Base-by-base conservation (phyloP, 2,797 vertebrate species). In the Chelon auratus region DNA sequence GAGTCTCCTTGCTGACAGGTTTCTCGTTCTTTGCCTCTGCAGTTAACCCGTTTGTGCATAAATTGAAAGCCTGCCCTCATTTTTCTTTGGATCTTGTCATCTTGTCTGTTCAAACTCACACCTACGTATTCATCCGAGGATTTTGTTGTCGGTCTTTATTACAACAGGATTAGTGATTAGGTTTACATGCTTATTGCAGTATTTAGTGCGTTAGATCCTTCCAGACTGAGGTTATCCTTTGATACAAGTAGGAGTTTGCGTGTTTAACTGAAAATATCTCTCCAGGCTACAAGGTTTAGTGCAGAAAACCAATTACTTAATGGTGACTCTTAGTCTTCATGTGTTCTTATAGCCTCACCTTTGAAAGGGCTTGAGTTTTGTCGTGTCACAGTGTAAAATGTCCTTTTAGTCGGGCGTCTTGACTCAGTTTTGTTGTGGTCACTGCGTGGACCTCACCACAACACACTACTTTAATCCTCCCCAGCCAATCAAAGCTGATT, bases 401-500 rank as follows among this genome's bases (percentile, higher is more conserved):
- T 66, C 69, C 3, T 48, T 42, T 65, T 22, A 51, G 20, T 63
- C 24, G 18, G 75, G 30, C n/a, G 5, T 72, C 26, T 67, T 39
- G 12, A 39, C 59, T 57, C 53, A 6, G 39, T 54, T 48, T 22
- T 71, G 75, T 80, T 78, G 72, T 64, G 26, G 63, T 64, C 60
- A 42, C 74, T 61, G 18, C 42, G 17, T 43, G 51, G 53, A 47
- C 68, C 56, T 80, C 39, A 17, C 73, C 61, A 61, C 78, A 64
- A 64, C 72, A 39, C 47, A 8, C 64, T 13, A 33, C 74, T 62
- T 69, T 90, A 91, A 93, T 92, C 89, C 75, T 24, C 26, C 36
- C 39, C 43, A 45, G 81, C 87, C 78, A 87, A 91, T 92, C 75
- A 75, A 89, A 89, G 86, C 83, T 74, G 82, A 92, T 90, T 90